Evolutionary conservation across 2,113 vertebrate genomes (phyloP).

Genomic region (Cyprinodon brontotheroides): DNA sequence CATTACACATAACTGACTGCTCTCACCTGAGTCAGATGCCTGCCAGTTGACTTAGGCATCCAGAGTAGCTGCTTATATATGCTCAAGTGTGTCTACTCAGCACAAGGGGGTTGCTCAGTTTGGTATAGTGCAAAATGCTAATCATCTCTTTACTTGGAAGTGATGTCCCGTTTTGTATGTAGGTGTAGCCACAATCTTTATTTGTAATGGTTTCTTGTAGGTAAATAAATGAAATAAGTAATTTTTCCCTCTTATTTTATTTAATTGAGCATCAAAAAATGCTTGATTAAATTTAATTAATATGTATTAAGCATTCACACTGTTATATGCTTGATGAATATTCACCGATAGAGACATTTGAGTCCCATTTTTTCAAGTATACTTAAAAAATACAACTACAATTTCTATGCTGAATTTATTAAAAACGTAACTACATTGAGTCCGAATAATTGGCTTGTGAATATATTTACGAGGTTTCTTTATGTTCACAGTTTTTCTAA

Average conservation of each 20-base stretch:
- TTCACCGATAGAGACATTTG: background rate
- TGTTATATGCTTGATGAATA: no score
- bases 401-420: background rate
- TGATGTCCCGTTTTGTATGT: background rate
- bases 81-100: conserved; percentile 10
- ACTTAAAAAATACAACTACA: background rate
- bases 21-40: conserved; percentile 25
- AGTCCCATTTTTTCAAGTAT: background rate
- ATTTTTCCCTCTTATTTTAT: background rate
- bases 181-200: background rate
- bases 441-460: background rate
- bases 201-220: background rate
- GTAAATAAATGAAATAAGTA: background rate
- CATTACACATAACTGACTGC: background rate
- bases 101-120: conserved; percentile 8
- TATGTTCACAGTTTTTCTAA: conserved; percentile 16
- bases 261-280: background rate
- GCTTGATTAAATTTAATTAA: background rate
- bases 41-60: conserved; percentile 6
- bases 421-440: background rate
- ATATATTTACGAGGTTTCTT: conserved; percentile 1
- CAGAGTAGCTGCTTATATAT: conserved; percentile 18
- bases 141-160: background rate
- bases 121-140: conserved; percentile 10
- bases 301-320: background rate